Evolutionary conservation across 2,888 invertebrate genomes (phyloP).

Genomic region (Rhingia campestris): DNA sequence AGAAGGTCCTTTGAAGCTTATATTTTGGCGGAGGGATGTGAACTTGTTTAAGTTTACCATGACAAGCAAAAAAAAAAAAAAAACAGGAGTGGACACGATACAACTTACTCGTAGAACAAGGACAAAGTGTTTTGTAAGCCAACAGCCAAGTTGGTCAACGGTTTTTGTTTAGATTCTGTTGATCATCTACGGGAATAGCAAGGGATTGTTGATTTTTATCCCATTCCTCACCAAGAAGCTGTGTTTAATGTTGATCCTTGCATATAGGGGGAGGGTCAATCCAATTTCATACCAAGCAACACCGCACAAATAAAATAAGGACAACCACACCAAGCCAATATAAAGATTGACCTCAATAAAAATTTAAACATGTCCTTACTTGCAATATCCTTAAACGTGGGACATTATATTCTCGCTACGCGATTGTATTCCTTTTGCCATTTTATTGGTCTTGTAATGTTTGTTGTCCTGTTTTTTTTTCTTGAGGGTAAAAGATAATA

Average conservation of each 20-base stretch:
- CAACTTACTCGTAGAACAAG: constrained; percentile 5
- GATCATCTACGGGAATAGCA: constrained; percentile 6
- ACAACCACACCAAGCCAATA: not conserved
- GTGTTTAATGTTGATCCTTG: constrained; percentile 2
- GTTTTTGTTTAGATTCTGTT: constrained; percentile 24
- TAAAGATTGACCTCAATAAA: constrained; percentile 44
- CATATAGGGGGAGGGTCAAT: not conserved
- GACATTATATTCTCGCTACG: constrained; percentile 10
- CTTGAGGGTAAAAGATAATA: constrained; percentile 3
- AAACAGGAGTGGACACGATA: not conserved
- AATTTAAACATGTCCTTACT: constrained; percentile 35
- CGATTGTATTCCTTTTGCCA: constrained; percentile 1
- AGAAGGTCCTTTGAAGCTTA: not conserved
- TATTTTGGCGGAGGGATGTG: not conserved
- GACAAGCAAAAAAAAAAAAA: not conserved
- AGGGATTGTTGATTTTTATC: constrained; percentile 21
- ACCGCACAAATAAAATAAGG: constrained; percentile 2
- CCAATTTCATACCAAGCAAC: not conserved
- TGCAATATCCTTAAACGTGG: constrained; percentile 25
- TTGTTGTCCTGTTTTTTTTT: constrained; percentile 31
- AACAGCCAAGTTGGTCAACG: not conserved
- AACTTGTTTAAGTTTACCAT: constrained; percentile 11
- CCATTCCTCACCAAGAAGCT: not conserved
- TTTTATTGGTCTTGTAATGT: constrained; percentile 46
- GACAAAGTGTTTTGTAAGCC: constrained; percentile 25